Evolutionary conservation across 2,888 invertebrate genomes (phyloP).

Genomic region (Dryomyza anilis): DNA sequence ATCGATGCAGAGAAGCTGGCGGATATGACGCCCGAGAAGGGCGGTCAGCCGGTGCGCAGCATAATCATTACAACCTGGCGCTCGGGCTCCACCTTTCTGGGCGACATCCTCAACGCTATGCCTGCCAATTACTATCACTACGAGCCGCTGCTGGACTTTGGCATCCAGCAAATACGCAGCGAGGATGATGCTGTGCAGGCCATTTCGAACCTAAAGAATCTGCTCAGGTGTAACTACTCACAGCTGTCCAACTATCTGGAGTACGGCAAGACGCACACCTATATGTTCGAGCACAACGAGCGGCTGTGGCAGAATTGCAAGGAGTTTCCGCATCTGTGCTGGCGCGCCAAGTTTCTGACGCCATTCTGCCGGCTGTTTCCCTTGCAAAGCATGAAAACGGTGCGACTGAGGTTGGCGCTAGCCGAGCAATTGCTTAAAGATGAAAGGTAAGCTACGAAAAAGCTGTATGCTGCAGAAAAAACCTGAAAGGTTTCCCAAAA

Average conservation of each 20-base stretch:
- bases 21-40: slow-evolving; percentile 71
- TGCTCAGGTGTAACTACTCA: slow-evolving; percentile 78
- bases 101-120: slow-evolving; percentile 81
- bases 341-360: slow-evolving; percentile 74
- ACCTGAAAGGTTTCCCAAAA: background rate
- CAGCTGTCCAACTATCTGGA: slow-evolving; percentile 77
- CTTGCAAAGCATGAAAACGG: slow-evolving; percentile 87
- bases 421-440: slow-evolving; percentile 75
- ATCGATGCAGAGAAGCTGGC: slow-evolving; percentile 66
- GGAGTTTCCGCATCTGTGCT: slow-evolving; percentile 70
- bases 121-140: slow-evolving; percentile 90
- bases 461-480: too few relatives aligned
- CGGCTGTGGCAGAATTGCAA: slow-evolving; percentile 83
- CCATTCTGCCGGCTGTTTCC: slow-evolving; percentile 84
- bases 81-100: slow-evolving; percentile 88
- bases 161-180: slow-evolving; percentile 80
- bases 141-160: slow-evolving; percentile 83
- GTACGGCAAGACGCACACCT: slow-evolving; percentile 76
- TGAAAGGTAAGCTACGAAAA: slow-evolving; percentile 66
- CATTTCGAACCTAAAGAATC: slow-evolving; percentile 70
- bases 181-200: slow-evolving; percentile 74
- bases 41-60: slow-evolving; percentile 75
- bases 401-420: slow-evolving; percentile 75
- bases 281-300: slow-evolving; percentile 84
- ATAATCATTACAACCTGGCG: slow-evolving; percentile 88